Percentiles rank a stretch among this genome's conserved stretches.
These are phyloP conservation scores for Axis porcinus DNA, from an alignment of 2,113 vertebrate genomes.

Conservation along the genomic window DNA sequence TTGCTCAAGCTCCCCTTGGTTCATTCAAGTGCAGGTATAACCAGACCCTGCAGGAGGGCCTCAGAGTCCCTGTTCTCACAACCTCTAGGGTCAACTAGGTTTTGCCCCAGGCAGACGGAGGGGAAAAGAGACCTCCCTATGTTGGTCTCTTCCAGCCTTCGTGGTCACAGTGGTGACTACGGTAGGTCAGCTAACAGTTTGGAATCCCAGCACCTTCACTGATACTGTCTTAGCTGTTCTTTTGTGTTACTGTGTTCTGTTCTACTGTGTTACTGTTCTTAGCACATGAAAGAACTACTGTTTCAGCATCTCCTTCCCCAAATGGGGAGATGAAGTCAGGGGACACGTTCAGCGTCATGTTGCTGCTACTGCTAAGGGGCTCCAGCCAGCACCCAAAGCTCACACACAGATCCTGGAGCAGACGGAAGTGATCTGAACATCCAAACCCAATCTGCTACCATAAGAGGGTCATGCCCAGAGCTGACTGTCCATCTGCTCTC, in stretches of 20 bases:
- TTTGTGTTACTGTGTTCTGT: not conserved
- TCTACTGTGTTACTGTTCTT: no score
- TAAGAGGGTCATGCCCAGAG: rapidly evolving
- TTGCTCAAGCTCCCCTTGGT: not conserved
- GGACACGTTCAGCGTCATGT: not conserved
- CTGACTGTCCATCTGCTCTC: not conserved
- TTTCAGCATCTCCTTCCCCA: not conserved
- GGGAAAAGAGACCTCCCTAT: not conserved
- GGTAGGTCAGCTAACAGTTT: not conserved
- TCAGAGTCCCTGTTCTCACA: not conserved
- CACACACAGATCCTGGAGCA: rapidly evolving
- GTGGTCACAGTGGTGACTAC: not conserved
- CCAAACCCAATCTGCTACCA: not conserved
- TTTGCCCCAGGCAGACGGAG: not conserved
- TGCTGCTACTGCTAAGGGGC: not conserved
- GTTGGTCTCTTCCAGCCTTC: not conserved
- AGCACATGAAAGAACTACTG: not conserved
- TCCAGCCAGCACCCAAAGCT: not conserved
- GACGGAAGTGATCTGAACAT: not conserved
- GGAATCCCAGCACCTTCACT: not conserved
- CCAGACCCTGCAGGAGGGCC: not conserved
- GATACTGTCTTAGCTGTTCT: not conserved
- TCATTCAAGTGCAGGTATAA: not conserved
- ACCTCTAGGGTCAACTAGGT: not conserved
- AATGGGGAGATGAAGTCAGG: not conserved